phyloP scores from a whole-genome alignment of 1,140 invertebrate genomes.

The Rhagoletis pomonella region DNA sequence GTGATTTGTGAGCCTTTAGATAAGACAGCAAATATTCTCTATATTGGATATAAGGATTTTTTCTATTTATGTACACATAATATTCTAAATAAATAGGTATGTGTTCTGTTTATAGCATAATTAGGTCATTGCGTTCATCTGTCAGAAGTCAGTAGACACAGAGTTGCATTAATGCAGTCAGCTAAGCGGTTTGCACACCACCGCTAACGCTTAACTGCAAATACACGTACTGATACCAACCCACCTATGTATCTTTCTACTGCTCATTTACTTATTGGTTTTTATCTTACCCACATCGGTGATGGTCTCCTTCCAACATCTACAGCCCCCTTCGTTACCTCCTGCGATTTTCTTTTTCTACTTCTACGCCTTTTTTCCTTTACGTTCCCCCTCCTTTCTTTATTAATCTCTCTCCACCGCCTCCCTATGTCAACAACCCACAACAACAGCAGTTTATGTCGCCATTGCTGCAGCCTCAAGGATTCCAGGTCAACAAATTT shows the following conservation, averaged over 20 bases:
- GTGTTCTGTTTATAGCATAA: conserved; percentile 6
- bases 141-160: conserved; percentile 38
- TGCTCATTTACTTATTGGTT: background rate
- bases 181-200: background rate
- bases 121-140: conserved; percentile 43
- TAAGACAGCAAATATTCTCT: too few species aligned
- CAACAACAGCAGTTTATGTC: conserved; percentile 12
- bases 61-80: background rate
- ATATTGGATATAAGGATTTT: background rate
- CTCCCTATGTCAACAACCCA: conserved; percentile 42
- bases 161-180: background rate
- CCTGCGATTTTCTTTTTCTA: background rate
- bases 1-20: too few species aligned
- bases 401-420: background rate
- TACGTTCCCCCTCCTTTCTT: too few species aligned
- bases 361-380: too few species aligned
- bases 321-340: background rate
- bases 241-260: background rate
- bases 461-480: conserved; percentile 48
- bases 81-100: background rate
- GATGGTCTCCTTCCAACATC: background rate
- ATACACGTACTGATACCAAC: background rate
- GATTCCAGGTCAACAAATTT: conserved; percentile 50
- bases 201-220: background rate
- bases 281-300: background rate